phyloP scores from a whole-genome alignment of 1,140 invertebrate species.

The Zaprionus camerounensis region DNA sequence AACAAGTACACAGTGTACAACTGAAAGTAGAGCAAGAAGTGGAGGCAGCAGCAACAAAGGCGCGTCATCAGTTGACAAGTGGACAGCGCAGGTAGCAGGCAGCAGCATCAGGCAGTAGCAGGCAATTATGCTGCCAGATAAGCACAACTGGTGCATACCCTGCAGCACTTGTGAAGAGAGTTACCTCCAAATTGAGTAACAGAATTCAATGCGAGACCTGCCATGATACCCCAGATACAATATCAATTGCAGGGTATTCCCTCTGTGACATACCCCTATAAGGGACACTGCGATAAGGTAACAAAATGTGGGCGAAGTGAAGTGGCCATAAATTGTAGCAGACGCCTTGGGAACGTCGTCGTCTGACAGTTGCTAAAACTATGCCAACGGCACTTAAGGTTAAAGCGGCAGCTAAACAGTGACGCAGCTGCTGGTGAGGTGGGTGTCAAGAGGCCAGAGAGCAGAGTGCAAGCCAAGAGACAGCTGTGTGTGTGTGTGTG shows the following conservation, averaged over 20 bases:
- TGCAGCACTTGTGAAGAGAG: neutral
- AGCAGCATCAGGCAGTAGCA: neutral
- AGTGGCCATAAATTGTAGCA: constrained; percentile 68
- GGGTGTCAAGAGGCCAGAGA: neutral
- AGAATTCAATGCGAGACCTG: neutral
- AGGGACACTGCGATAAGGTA: constrained; percentile 45
- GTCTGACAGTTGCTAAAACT: constrained; percentile 61
- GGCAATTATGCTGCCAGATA: constrained; percentile 2
- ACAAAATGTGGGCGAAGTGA: constrained; percentile 57
- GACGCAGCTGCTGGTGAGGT: neutral
- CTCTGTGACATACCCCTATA: constrained; percentile 46
- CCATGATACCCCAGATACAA: neutral
- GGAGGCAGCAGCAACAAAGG: constrained; percentile 55
- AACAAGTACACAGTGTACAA: constrained; percentile 2
- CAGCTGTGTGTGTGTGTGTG: too few species aligned
- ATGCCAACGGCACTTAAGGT: constrained; percentile 61
- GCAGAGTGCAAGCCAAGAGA: constrained; percentile 23
- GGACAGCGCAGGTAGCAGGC: constrained; percentile 40
- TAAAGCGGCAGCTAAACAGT: constrained; percentile 23
- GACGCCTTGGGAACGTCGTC: constrained; percentile 61
- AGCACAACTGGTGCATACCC: neutral
- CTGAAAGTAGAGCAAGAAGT: constrained; percentile 34
- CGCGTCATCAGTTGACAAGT: constrained; percentile 76
- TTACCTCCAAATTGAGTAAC: too few species aligned
- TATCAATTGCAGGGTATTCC: neutral